phyloP scores from a whole-genome alignment of 2,797 vertebrate genomes.

The Bryconaethiops microstoma region DNA sequence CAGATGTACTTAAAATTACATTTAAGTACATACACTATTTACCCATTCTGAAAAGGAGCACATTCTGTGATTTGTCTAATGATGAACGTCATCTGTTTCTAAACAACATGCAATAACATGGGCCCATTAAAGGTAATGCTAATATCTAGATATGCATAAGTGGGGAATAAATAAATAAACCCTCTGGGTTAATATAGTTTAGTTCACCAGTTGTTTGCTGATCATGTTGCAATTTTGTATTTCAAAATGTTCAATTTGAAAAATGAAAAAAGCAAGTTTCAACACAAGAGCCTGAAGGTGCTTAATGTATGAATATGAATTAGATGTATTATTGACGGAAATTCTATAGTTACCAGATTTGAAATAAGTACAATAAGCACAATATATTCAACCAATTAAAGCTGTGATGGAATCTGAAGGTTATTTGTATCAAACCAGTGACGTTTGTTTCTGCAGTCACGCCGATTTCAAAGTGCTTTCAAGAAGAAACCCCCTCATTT shows the following conservation, averaged over 20 bases:
- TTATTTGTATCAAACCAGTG: background rate
- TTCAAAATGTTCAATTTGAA: background rate
- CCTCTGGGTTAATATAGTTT: background rate
- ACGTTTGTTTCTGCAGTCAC: too few species aligned
- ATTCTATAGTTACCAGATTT: background rate
- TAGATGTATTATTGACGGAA: background rate
- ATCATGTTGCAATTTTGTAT: background rate
- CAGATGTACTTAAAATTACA: constrained; percentile 29
- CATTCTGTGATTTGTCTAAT: constrained; percentile 16
- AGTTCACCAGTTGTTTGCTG: too few species aligned
- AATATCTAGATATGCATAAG: constrained; percentile 20
- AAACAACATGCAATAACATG: constrained; percentile 36
- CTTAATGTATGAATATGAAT: background rate
- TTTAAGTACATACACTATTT: constrained; percentile 31
- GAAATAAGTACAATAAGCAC: background rate
- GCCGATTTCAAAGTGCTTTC: too few species aligned
- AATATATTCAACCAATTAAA: background rate
- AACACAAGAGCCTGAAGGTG: background rate
- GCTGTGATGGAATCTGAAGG: background rate
- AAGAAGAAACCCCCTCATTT: too few species aligned
- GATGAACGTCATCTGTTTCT: constrained; percentile 13
- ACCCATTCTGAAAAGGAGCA: constrained; percentile 30
- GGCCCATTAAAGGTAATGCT: background rate
- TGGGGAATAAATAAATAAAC: background rate
- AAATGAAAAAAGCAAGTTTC: background rate